phyloP scores from a whole-genome alignment of 2,888 invertebrate genomes.

The Acleris sparsana region DNA sequence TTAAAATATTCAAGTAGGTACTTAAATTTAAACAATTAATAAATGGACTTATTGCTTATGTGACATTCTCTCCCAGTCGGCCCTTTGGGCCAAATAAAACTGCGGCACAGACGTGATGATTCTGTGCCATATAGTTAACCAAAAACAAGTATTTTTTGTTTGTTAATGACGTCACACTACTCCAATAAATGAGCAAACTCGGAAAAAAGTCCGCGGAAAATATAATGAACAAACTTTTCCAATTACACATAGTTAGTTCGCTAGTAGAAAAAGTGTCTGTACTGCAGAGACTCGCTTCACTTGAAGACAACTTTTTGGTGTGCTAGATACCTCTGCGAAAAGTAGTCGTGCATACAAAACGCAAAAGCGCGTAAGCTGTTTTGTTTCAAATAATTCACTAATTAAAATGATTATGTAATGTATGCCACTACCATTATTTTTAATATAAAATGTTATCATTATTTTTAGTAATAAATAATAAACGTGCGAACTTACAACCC shows the following conservation, averaged over 20 bases:
- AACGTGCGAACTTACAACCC: conserved; percentile 15
- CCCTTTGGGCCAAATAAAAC: no score
- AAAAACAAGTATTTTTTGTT: conserved; percentile 6
- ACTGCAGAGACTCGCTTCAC: conserved; percentile 46
- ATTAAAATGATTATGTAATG: no score
- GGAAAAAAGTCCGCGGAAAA: conserved; percentile 63
- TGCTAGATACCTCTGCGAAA: not conserved
- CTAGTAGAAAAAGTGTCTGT: conserved; percentile 56
- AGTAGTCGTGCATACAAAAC: not conserved
- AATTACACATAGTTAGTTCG: conserved; percentile 75
- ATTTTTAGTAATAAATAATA: conserved; percentile 4
- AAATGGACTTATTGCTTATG: no score
- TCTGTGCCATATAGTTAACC: not conserved
- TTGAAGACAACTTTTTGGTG: conserved; percentile 7
- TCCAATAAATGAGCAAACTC: conserved; percentile 29
- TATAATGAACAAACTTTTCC: conserved; percentile 80
- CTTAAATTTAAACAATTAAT: no score
- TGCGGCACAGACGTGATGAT: no score
- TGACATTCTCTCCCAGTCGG: no score
- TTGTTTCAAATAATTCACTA: not conserved
- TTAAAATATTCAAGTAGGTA: no score
- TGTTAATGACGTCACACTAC: conserved; percentile 23
- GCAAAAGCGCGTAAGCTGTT: not conserved
- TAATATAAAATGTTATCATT: conserved; percentile 1
- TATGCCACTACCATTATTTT: conserved; percentile 1